Evolutionary conservation across 2,113 vertebrate genomes (phyloP), one percentile per base, ranked within the genome.

Genomic region (Erythrocebus patas): DNA sequence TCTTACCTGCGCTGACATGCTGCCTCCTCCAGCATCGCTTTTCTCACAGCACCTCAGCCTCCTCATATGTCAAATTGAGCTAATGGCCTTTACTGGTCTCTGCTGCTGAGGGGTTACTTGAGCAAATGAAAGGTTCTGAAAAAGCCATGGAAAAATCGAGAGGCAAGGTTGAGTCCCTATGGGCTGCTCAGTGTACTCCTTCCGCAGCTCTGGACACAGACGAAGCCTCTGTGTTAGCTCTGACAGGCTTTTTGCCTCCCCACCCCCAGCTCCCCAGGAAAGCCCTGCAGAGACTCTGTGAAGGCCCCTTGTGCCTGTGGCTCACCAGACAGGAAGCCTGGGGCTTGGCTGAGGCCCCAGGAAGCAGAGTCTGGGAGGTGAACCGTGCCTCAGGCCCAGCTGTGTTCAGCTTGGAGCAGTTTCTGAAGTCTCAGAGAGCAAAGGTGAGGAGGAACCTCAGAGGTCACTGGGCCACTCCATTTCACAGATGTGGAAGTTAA

Each of bases 131-230:
- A 93, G 84, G 10, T 79, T 95, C 79, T 83, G 66, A 81, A 87
- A 96, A 81, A 87, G n/a, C 43, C 61, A 80, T 0, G 48, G 96
- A 95, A 97, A 97, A 97, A 87, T 50, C 96, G 95, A 95, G 95
- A 96, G 82, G 83, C 79, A 93, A 95, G 82, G 61, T 68, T 55
- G 93, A 91, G 25, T 75, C 90, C 79, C 61, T 38, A 7, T 0
- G 68, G 93, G 82, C 59, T 4, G 73, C 32, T 55, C 70, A 48
- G 55, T 61, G 66, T 70, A 32, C 27, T 70, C 82, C 91, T 76
- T 61, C 76, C 48, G 76, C 52, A 14, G 66, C 59, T 35, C 11
- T 64, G 93, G 82, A 89, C 59, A 97, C 97, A 98, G 96, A 94
- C 0, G 32, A 45, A 38, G 93, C 81, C 89, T 98, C 86, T 98